These are phyloP conservation scores for Schlechtendalia chinensis DNA, from an alignment of 1,140 invertebrate genomes.

Conservation along the genomic window DNA sequence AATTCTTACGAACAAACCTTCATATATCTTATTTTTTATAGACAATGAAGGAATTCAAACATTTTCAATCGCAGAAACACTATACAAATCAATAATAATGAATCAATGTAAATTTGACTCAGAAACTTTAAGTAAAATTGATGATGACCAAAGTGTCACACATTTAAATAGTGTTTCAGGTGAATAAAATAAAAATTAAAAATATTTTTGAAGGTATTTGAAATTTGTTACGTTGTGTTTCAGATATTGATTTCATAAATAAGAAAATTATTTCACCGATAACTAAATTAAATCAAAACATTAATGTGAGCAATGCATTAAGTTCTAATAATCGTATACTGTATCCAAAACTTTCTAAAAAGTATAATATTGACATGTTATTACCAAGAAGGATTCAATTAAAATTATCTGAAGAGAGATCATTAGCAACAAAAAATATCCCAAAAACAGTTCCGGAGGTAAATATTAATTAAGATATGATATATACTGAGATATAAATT, in stretches of 20 bases:
- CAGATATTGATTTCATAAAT: slow-evolving; percentile 63
- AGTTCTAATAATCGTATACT: slow-evolving; percentile 70
- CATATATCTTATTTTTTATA: slow-evolving; percentile 16
- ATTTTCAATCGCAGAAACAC: slow-evolving; percentile 34
- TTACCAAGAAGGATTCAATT: slow-evolving; percentile 73
- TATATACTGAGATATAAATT: too few species aligned
- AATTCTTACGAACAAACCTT: neutral
- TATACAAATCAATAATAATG: slow-evolving; percentile 25
- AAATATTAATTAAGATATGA: neutral
- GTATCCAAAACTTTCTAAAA: slow-evolving; percentile 85
- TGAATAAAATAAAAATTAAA: neutral
- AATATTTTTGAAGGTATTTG: neutral
- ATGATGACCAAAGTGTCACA: slow-evolving; percentile 26
- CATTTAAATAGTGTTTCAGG: slow-evolving; percentile 44
- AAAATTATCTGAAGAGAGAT: slow-evolving; percentile 72
- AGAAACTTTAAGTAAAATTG: slow-evolving; percentile 13
- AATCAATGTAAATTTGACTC: slow-evolving; percentile 40
- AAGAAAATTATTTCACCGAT: slow-evolving; percentile 66
- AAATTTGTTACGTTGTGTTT: slow-evolving; percentile 57
- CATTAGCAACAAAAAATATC: slow-evolving; percentile 56
- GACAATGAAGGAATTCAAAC: slow-evolving; percentile 49
- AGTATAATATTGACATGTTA: slow-evolving; percentile 79
- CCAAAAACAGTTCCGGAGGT: slow-evolving; percentile 20
- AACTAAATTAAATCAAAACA: slow-evolving; percentile 67
- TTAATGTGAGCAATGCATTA: slow-evolving; percentile 81